Evolutionary conservation across 2,797 vertebrate genomes (phyloP), one percentile per base, ranked within the genome.

Genomic region (Sebastes dallii): DNA sequence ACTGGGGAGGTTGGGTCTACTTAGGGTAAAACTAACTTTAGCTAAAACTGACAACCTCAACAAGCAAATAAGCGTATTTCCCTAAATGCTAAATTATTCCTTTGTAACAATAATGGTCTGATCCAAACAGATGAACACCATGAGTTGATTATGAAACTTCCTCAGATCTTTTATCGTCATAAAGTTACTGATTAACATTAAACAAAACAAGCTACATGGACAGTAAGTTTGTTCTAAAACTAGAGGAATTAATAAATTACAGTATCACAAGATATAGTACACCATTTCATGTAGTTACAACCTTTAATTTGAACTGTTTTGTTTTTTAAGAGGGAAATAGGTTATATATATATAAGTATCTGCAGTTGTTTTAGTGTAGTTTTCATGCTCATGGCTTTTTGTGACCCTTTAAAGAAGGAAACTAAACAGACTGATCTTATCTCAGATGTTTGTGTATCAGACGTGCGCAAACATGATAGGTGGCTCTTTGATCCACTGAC

Each of bases 351-450:
- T 4, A 25, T 10, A 2, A 22, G 18, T 9, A 18, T n/a, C 5
- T 25, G 18, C 2, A 13, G 22, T 1, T 22, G n/a, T 71, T 69
- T 22, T 29, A 8, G 0, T 64, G 2, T 42, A 3, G 18, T 61
- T 75, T 64, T 67, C 20, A 25, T 52, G 5, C 34, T 62, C 42
- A 1, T 46, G 61, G 6, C 12, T 24, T 70, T 75, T 46, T 67
- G 13, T 66, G 36, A 58, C 39, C 39, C 1, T 46, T 52, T 68
- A 29, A 39, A 55, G 34, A 14, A 20, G 29, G 6, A 60, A 79
- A n/a, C 71, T 30, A 77, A 87, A 83, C 75, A 86, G 77, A 87
- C 76, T 4, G 22, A 64, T 24, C 72, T 81, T 88, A 87, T 91
- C 86, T 86, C 73, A 4, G 18, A 75, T 81, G 80, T 90, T 78